Evolutionary conservation across 2,888 invertebrate species (phyloP), one percentile per base, ranked within the genome.

Genomic region (Sarcophaga caerulescens): DNA sequence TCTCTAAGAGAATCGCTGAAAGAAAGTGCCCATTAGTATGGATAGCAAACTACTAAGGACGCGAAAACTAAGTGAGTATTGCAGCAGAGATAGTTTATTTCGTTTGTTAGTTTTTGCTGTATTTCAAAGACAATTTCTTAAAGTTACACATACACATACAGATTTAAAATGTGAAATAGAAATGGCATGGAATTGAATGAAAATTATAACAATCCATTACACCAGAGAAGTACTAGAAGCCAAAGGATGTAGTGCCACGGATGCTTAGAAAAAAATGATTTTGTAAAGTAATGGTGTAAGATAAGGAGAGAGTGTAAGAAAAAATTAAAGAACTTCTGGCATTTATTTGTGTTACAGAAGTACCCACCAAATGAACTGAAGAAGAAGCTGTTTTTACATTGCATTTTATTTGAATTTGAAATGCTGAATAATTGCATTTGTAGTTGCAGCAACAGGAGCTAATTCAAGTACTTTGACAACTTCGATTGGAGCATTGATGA

Each of bases 211-310:
- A 35, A 35, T 35, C 8, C 14, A 47, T 14, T 4, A 47, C 12
- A 11, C 45, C 25, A 59, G 17, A 35, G 23, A 25, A 52, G 57
- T 17, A 17, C 1, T 60, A 19, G 62, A 21, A 62, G 23, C 35
- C 35, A 35, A 35, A 35, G 35, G 8, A 35, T n/a, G 10, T 10
- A 19, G 6, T 11, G 60, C 21, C 52, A 12, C 17, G 4, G 57
- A 65, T 52, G 63, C 23, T 44, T 65, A 35, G n/a, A 19, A 65
- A 52, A 45, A 52, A 68, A 47, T 2, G 83, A 84, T 62, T 74
- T 71, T 81, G 63, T 57, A 84, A 76, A 79, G 81, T 77, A 85
- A 87, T 81, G 83, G 85, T 88, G 87, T 35, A 35, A 35, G 25
- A 0, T 0, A 5, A 4, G 5, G 0, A 25, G 35, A 35, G 35